Evolutionary conservation across 1,140 invertebrate species (phyloP).

Genomic region (Lepidurus couesii): DNA sequence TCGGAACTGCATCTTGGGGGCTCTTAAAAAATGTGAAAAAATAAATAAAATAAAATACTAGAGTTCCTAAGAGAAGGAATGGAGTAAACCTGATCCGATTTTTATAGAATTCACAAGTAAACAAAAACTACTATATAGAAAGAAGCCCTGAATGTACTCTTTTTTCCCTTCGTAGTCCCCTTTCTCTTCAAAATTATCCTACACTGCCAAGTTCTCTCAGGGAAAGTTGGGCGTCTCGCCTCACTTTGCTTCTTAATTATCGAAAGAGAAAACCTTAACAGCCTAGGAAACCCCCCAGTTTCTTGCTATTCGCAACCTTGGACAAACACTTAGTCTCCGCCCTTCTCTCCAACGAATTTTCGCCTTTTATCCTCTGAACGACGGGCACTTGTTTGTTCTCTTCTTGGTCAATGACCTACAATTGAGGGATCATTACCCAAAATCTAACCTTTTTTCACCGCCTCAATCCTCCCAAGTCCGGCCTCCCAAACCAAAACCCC

Average conservation of each 20-base stretch:
- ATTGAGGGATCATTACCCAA: background rate
- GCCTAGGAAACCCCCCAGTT: background rate
- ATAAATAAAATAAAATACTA: no score
- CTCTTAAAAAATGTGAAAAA: no score
- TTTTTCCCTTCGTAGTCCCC: background rate
- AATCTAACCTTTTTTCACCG: background rate
- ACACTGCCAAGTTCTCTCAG: background rate
- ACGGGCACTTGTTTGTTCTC: background rate
- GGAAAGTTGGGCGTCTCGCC: constrained; percentile 6
- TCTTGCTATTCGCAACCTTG: background rate
- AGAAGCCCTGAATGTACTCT: background rate
- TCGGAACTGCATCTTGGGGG: no score
- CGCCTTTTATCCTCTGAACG: background rate
- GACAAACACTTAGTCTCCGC: background rate
- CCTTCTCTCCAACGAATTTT: background rate
- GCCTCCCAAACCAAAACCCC: background rate
- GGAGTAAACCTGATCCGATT: no score
- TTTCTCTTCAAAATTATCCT: background rate
- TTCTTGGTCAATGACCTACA: background rate
- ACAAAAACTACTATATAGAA: background rate
- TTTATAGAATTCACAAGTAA: no score
- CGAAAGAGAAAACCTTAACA: background rate
- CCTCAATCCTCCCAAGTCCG: background rate
- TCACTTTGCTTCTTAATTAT: background rate
- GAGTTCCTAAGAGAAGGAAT: no score